Base-by-base conservation (phyloP, 2,888 invertebrate species). In the Cephonodes hylas region DNA sequence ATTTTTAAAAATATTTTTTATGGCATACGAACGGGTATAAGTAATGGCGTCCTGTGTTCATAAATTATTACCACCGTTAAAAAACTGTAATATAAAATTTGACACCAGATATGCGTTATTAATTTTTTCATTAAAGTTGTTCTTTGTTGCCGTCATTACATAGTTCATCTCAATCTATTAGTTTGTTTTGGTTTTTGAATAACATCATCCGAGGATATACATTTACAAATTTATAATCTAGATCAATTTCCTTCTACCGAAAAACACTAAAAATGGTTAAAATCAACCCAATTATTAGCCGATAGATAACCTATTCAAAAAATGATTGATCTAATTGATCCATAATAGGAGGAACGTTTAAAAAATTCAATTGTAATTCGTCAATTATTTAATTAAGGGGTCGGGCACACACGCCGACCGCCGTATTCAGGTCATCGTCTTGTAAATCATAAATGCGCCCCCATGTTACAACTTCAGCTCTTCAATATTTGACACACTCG, bases 311-410 rank as follows among this genome's bases (percentile, higher is more conserved):
- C 3, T 13, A 53, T 18, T 18, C 10, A 60, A 25, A 60, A 46
- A 20, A 7, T 46, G 22, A 7, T 22, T 6, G 25, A 22, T 3
- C 23, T 58, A 60, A 60, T 60, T 53, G 42, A 13, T 42, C 22
- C 13, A 7, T 53, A 42, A 42, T 60, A 53, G 15, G 13, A 22
- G 48, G 25, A 18, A 25, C 42, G 3, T 42, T 25, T 25, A 38
- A 53, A 56, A 46, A 58, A 58, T 63, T 46, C 38, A 60, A 8
- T 23, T 38, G 58, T 67, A 69, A 74, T 74, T 71, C 63, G 44
- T 53, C 53, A 25, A 27, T 57, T 63, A 46, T 65, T 57, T 70
- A 63, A 69, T 67, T 64, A 63, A 42, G 3, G 20, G 57, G 60
- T 53, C 23, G 27, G 23, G 1, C 61, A 65, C 66, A 60, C 60